phyloP scores from a whole-genome alignment of 2,797 vertebrate species.

The Lagorchestes hirsutus region DNA sequence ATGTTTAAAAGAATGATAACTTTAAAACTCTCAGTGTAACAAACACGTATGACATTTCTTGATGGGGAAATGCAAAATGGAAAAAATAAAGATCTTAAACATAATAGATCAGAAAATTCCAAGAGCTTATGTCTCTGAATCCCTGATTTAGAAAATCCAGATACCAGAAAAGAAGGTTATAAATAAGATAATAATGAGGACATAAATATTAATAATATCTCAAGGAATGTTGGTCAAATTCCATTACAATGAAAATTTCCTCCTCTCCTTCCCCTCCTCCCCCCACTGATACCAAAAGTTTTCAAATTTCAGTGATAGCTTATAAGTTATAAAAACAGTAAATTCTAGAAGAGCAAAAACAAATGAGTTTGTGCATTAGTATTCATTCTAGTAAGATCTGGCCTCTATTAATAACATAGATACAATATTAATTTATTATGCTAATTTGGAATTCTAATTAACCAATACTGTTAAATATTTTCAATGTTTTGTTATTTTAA shows the following conservation, averaged over 20 bases:
- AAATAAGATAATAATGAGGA: background rate
- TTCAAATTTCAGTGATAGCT: background rate
- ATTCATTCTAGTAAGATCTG: background rate
- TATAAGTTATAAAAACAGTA: background rate
- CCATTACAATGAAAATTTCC: background rate
- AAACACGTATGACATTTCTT: background rate
- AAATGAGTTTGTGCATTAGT: background rate
- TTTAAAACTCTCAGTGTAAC: background rate
- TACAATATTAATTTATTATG: background rate
- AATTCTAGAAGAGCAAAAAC: slow-evolving; percentile 15
- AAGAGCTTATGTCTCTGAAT: background rate
- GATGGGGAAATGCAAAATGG: background rate
- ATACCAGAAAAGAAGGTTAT: background rate
- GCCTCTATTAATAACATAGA: background rate
- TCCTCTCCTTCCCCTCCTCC: background rate
- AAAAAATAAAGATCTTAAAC: background rate
- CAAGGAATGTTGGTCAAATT: background rate
- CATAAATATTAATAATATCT: background rate
- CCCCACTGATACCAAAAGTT: background rate
- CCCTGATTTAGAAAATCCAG: background rate
- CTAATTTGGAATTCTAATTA: background rate
- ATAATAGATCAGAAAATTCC: background rate
- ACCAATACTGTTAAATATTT: slow-evolving; percentile 4
- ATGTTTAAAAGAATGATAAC: background rate
- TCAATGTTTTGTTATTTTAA: background rate